Evolutionary conservation across 2,888 invertebrate genomes (phyloP).

Genomic region (Eristalis arbustorum): DNA sequence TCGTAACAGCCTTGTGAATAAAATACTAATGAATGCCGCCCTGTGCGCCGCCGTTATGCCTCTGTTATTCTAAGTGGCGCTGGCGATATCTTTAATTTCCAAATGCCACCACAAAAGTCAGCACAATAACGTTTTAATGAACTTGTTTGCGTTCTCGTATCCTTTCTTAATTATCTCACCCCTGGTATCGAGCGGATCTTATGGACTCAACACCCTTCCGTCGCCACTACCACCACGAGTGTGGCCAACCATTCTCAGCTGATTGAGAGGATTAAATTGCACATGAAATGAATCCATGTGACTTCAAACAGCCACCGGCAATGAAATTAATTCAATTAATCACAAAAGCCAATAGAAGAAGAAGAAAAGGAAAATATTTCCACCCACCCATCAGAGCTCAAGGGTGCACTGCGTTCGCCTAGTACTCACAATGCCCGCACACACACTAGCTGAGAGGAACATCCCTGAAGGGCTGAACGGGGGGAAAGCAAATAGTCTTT

Average conservation of each 20-base stretch:
- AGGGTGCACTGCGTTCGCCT: background rate
- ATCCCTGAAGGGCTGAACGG: background rate
- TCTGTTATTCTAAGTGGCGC: background rate
- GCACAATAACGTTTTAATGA: slow-evolving; percentile 56
- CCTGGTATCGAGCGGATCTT: background rate
- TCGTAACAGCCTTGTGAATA: slow-evolving; percentile 10
- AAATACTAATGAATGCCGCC: slow-evolving; percentile 26
- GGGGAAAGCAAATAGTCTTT: slow-evolving; percentile 27
- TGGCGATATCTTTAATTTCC: background rate
- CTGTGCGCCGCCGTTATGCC: background rate
- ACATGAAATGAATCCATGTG: slow-evolving; percentile 50
- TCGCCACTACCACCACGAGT: background rate
- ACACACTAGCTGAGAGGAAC: slow-evolving; percentile 5
- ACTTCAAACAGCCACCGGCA: slow-evolving; percentile 53
- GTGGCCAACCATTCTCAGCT: slow-evolving; percentile 11
- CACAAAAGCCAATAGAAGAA: slow-evolving; percentile 52
- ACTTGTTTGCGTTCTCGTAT: slow-evolving; percentile 48
- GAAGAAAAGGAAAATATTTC: background rate
- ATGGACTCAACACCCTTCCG: background rate
- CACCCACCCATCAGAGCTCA: background rate
- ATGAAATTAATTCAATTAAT: slow-evolving; percentile 70
- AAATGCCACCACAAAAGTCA: slow-evolving; percentile 1
- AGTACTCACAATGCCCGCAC: background rate
- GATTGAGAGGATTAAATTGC: slow-evolving; percentile 37
- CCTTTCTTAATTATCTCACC: slow-evolving; percentile 40